Conservation (phyloP, 1,140 invertebrate genomes). For the Hycleus cichorii region DNA sequence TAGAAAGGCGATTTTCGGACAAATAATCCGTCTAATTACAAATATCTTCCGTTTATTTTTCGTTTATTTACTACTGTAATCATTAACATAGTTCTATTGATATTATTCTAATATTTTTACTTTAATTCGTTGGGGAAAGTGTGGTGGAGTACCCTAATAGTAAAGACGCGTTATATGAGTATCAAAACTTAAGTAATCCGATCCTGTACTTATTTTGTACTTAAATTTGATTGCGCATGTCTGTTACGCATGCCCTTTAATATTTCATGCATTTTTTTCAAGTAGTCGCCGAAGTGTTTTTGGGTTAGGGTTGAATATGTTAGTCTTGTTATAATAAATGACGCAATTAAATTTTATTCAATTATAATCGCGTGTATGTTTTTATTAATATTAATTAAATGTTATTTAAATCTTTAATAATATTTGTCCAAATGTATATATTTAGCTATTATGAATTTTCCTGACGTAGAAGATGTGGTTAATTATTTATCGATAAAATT, state of each 20-base stretch:
- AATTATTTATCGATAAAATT: constrained; percentile 30
- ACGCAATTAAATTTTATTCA: constrained; percentile 5
- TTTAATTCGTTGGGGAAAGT: too few species aligned
- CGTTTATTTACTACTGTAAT: too few species aligned
- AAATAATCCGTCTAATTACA: too few species aligned
- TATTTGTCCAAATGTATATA: constrained; percentile 3
- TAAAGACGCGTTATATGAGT: too few species aligned
- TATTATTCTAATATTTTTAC: too few species aligned
- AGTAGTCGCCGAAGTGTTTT: not conserved
- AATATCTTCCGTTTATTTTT: too few species aligned
- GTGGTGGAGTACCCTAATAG: too few species aligned
- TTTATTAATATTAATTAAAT: too few species aligned
- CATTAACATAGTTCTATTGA: too few species aligned
- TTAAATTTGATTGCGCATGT: constrained; percentile 1
- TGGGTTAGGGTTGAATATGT: too few species aligned
- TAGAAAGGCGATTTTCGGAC: too few species aligned
- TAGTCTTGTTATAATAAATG: not conserved
- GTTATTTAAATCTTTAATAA: not conserved
- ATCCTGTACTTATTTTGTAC: not conserved
- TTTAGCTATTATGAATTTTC: constrained; percentile 22
- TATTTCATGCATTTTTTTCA: constrained; percentile 5
- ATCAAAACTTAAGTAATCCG: not conserved
- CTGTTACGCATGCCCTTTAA: constrained; percentile 8
- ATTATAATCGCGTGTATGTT: not conserved
- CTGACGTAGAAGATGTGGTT: constrained; percentile 28